These are phyloP conservation scores for Phylloscopus collybita DNA, from an alignment of 2,797 vertebrate genomes.

Conservation along the genomic window DNA sequence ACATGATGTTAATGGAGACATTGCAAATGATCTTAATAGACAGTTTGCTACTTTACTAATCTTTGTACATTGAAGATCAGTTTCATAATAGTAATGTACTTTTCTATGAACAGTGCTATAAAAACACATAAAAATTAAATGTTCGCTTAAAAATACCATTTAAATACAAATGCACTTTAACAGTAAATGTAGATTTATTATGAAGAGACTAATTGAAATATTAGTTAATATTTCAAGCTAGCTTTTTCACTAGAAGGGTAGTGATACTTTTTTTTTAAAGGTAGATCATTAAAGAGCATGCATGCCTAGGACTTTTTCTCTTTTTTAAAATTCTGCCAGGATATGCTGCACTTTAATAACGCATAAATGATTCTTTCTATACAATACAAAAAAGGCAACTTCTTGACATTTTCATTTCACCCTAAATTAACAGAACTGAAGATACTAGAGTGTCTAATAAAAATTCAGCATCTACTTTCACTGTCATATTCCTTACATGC, in stretches of 20 bases:
- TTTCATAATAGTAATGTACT: not conserved
- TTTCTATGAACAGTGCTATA: not conserved
- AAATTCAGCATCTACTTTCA: not conserved
- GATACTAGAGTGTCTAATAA: not conserved
- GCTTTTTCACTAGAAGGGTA: not conserved
- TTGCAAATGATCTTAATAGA: not conserved
- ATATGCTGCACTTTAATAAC: not conserved
- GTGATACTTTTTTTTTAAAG: not conserved
- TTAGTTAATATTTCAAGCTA: not conserved
- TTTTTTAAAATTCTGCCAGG: not conserved
- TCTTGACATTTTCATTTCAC: not conserved
- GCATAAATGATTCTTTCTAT: not conserved
- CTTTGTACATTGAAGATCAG: not conserved
- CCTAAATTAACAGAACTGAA: not conserved
- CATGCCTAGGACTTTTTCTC: not conserved
- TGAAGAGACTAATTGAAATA: not conserved
- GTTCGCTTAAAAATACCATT: not conserved
- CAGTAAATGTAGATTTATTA: not conserved
- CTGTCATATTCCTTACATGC: not conserved
- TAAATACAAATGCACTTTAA: not conserved
- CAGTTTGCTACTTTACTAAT: not conserved
- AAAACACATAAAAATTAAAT: not conserved
- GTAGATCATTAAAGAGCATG: not conserved
- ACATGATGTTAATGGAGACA: rapidly evolving
- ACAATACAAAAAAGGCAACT: not conserved